Evolutionary conservation across 1,140 invertebrate species (phyloP), one percentile per base, ranked within the genome.

Genomic region (Theocolax elegans): DNA sequence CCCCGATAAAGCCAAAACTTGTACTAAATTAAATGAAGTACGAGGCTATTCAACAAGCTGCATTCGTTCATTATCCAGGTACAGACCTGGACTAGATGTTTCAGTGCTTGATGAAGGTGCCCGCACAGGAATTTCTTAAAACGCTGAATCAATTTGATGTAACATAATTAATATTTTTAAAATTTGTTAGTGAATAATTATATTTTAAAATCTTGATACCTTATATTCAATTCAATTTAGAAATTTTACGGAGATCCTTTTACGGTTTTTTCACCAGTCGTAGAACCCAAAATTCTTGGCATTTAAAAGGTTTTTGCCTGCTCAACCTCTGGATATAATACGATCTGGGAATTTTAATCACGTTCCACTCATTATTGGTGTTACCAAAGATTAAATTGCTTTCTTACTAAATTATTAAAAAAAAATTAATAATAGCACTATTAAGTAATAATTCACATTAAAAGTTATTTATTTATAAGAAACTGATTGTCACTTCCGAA

Each of bases 351-450:
- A 88, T n/a, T 87, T 91, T 60, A 80, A 88, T 73, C 86, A 89
- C 42, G 87, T 91, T 4, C 91, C 91, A 2, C 80, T 90, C 42
- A 87, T 92, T 23, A 86, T 88, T 65, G 90, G 90, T 48, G 85
- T 90, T 67, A 92, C 89, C 0, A 84, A 86, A 59, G 87, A 91
- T 73, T 91, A 92, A 78, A 91, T 91, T 80, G 87, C 84, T 56
- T 27, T 15, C 40, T 23, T 17, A 15, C 7, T 44, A 44, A 15
- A 12, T n/a, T 9, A 44, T 44, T 44, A n/a, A 44, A 21, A 19
- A 35, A 35, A 6, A 35, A 35, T 35, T 35, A 35, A 35, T 35
- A 35, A 35, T 35, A 6, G 4, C 10, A 35, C 4, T 35, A 44
- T 35, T 35, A 35, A 6, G 4, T 6, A 35, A 35, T 35, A 35